Evolutionary conservation across 2,113 vertebrate genomes (phyloP), one percentile per base, ranked within the genome.

Genomic region (Martes martes): DNA sequence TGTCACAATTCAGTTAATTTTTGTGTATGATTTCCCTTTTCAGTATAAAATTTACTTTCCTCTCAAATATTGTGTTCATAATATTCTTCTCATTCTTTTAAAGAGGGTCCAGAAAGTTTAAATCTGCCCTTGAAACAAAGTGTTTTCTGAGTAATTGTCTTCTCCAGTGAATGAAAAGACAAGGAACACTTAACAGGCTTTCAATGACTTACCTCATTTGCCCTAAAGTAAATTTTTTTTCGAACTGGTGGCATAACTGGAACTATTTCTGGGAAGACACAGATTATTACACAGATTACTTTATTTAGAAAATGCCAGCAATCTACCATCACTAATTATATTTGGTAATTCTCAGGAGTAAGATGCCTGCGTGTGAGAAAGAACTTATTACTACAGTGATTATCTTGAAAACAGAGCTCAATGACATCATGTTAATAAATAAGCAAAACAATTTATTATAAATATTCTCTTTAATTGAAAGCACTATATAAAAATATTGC

Each of bases 271-370:
- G 57, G 28, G 47, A 96, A 81, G 45, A 74, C 31, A 52, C 18
- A 61, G 45, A 36, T 85, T 85, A 59, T 73, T 65, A 31, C n/a
- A 50, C 23, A 65, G 52, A 39, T 86, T 78, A 81, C 7, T 83
- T 94, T 94, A 61, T 73, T 92, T 95, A 84, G 33, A 84, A 93
- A 83, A 95, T 94, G 59, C 31, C 80, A 67, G 50, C 28, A 61
- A 36, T 94, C 16, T 80, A 26, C 24, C 11, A 39, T 73, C 47
- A 73, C 67, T 78, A 97, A 63, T 63, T 85, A 57, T 24, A 59
- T 15, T 50, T 33, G 82, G 67, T 95, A 76, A 47, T 85, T 89
- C 65, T 83, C 21, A 90, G 73, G 88, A 93, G 16, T 55, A 50
- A 89, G 9, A 73, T 65, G 45, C 9, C 28, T 87, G 8, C 16